Percentiles rank a stretch among this genome's conserved stretches.
Evolutionary conservation across 2,797 vertebrate genomes (phyloP).

Genomic region (Hipposideros larvatus): DNA sequence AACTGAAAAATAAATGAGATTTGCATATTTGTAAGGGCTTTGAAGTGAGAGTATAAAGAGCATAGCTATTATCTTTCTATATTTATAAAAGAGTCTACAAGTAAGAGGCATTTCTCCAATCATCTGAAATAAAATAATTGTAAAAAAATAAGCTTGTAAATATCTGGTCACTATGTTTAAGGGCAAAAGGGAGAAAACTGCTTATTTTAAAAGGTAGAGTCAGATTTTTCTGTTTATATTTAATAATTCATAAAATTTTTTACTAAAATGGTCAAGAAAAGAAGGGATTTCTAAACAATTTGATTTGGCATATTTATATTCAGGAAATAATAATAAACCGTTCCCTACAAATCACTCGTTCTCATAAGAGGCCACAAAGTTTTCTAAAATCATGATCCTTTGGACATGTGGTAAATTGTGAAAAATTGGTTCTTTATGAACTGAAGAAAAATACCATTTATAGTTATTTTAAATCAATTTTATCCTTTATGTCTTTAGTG

Average conservation of each 20-base stretch:
- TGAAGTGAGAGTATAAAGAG: constrained; percentile 49
- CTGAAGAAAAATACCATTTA: constrained; percentile 66
- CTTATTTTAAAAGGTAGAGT: neutral
- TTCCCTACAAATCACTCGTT: constrained; percentile 18
- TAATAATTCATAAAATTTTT: constrained; percentile 48
- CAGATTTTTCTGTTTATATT: constrained; percentile 30
- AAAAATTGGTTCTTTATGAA: constrained; percentile 70
- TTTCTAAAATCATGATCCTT: constrained; percentile 60
- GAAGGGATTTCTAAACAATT: neutral
- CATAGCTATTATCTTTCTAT: constrained; percentile 5
- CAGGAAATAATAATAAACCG: neutral
- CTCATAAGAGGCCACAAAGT: neutral
- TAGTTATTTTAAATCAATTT: constrained; percentile 77
- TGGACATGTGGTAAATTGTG: constrained; percentile 54
- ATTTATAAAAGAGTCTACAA: neutral
- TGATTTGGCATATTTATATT: constrained; percentile 41
- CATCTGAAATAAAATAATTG: neutral
- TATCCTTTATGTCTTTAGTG: constrained; percentile 57
- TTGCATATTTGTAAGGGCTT: constrained; percentile 57
- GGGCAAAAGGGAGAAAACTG: neutral
- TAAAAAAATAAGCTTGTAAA: constrained; percentile 46
- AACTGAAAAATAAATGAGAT: constrained; percentile 54
- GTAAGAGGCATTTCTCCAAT: neutral
- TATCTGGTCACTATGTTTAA: constrained; percentile 31
- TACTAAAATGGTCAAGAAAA: neutral